Percentiles rank a stretch among this genome's conserved stretches.
These are phyloP conservation scores for Tenthredo scrophulariae DNA, from an alignment of 2,888 invertebrate genomes.

Conservation along the genomic window DNA sequence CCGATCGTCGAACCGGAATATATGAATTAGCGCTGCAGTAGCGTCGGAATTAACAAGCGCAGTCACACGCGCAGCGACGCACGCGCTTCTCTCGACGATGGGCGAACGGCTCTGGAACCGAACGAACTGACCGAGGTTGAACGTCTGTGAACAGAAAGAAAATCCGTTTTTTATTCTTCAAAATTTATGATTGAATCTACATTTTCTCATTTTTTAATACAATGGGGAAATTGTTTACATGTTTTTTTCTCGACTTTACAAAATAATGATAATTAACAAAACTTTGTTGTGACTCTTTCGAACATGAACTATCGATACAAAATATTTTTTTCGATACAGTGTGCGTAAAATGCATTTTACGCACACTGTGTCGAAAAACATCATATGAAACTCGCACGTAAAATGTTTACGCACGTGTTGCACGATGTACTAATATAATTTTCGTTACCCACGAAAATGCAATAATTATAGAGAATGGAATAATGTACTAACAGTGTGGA, in stretches of 20 bases:
- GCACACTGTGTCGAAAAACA: no score
- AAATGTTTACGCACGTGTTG: no score
- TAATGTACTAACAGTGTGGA: constrained; percentile 86
- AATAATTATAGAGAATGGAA: neutral
- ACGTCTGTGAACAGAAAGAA: constrained; percentile 82
- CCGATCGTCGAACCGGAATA: constrained; percentile 31
- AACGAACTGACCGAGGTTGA: constrained; percentile 89
- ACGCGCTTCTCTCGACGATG: constrained; percentile 83
- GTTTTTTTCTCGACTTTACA: neutral
- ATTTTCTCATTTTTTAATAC: neutral
- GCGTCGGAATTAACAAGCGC: constrained; percentile 80
- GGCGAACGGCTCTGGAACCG: constrained; percentile 80
- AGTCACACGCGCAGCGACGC: constrained; percentile 88
- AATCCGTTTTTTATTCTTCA: neutral
- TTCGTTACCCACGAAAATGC: neutral
- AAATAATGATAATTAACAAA: no score
- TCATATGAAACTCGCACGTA: no score
- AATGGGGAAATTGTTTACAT: neutral
- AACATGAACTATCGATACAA: neutral
- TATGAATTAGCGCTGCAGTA: neutral
- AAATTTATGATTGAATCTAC: neutral
- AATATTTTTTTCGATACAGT: no score
- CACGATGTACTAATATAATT: no score
- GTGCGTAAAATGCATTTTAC: no score
- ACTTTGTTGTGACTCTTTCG: neutral